These are phyloP conservation scores for Dolichomitus sp. DNA, from an alignment of 2,888 invertebrate species.

Conservation along the genomic window DNA sequence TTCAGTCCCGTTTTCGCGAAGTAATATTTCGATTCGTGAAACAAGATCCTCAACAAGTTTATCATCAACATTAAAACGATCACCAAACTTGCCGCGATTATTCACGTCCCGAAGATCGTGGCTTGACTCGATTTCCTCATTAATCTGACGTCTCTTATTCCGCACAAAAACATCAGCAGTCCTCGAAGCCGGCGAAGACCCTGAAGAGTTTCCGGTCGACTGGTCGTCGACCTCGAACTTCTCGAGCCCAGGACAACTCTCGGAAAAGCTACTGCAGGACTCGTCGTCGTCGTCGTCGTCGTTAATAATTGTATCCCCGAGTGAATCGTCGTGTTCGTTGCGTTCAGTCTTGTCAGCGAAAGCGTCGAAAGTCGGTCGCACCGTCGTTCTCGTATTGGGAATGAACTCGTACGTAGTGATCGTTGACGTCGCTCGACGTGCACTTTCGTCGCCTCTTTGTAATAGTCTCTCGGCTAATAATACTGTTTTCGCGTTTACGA, in stretches of 20 bases:
- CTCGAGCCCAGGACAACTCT: neutral
- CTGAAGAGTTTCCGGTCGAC: neutral
- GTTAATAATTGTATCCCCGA: neutral
- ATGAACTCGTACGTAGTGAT: neutral
- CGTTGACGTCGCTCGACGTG: neutral
- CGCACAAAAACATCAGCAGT: slow-evolving; percentile 21
- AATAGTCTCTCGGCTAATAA: neutral
- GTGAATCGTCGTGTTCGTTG: slow-evolving; percentile 2
- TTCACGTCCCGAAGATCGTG: slow-evolving; percentile 10
- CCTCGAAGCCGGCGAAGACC: slow-evolving; percentile 3
- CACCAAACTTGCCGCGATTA: neutral
- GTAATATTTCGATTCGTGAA: slow-evolving; percentile 12
- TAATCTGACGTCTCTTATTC: neutral
- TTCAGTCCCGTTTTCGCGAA: neutral
- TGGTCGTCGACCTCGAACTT: neutral
- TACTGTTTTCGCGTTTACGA: slow-evolving; percentile 8
- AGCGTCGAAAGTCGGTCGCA: neutral
- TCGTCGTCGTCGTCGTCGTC: neutral
- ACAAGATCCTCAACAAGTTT: neutral
- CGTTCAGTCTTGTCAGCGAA: neutral
- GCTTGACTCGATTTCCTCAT: slow-evolving; percentile 21
- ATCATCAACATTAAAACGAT: slow-evolving; percentile 2
- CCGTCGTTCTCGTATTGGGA: slow-evolving; percentile 4
- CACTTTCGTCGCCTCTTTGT: slow-evolving; percentile 1
- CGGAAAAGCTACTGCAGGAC: neutral